These are phyloP conservation scores for Halichoerus grypus DNA, from an alignment of 2,113 vertebrate species.

Conservation along the genomic window DNA sequence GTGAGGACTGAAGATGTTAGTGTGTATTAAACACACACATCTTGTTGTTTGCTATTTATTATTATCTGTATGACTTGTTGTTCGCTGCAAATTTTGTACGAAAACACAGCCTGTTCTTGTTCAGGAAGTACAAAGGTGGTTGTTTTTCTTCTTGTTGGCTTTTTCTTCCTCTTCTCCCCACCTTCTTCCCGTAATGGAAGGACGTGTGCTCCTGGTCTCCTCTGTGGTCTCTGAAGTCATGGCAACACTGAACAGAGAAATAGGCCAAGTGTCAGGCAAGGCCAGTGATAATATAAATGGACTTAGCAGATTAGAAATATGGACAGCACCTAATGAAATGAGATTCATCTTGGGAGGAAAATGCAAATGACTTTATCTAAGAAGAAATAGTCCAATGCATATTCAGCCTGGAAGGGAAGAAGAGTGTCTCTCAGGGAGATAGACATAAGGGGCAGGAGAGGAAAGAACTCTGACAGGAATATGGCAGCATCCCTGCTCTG, in stretches of 20 bases:
- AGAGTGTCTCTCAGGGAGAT: not conserved
- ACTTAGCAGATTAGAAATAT: constrained; percentile 12
- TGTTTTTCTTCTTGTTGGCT: not conserved
- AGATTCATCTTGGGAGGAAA: constrained; percentile 52
- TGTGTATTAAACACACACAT: not conserved
- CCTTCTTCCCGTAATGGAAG: not conserved
- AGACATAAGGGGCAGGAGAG: not conserved
- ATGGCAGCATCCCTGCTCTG: not conserved
- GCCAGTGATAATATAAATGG: not conserved
- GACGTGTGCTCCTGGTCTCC: not conserved
- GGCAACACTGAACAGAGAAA: constrained; percentile 16
- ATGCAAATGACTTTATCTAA: not conserved
- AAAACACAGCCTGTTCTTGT: not conserved
- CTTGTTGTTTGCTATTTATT: not conserved
- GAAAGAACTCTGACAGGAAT: not conserved
- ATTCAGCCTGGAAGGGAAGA: not conserved
- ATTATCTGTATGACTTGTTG: not conserved
- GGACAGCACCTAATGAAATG: not conserved
- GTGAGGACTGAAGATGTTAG: not conserved
- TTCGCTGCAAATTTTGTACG: not conserved
- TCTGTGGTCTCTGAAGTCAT: constrained; percentile 42
- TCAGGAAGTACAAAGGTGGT: not conserved
- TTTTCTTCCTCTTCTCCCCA: not conserved
- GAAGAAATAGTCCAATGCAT: not conserved
- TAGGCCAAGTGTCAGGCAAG: not conserved